Conservation (phyloP, 2,888 invertebrate genomes). For the Diadromus collaris region DNA sequence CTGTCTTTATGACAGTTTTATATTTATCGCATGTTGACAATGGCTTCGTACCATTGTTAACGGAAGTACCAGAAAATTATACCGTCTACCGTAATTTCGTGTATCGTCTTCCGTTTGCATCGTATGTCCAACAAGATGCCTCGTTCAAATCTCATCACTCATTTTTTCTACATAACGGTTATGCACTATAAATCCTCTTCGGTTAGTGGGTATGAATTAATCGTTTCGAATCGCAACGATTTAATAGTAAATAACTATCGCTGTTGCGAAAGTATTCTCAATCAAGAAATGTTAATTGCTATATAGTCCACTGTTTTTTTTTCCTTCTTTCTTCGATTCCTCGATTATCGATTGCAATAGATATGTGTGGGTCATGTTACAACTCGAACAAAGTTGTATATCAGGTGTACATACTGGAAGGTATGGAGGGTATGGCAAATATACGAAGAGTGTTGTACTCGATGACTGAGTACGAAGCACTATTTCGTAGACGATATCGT, state of each 20-base stretch:
- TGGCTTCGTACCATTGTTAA: neutral
- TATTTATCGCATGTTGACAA: neutral
- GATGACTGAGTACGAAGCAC: neutral
- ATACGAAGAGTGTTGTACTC: neutral
- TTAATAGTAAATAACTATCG: neutral
- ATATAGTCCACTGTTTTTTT: conserved; percentile 10
- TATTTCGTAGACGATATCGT: neutral
- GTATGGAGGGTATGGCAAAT: neutral
- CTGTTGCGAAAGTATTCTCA: neutral
- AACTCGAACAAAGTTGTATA: neutral
- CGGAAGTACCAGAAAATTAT: neutral
- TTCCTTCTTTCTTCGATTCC: too few relatives aligned
- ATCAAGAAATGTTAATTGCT: conserved; percentile 3
- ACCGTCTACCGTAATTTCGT: neutral
- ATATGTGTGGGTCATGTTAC: neutral
- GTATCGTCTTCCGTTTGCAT: neutral
- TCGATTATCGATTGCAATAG: neutral
- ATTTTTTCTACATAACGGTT: neutral
- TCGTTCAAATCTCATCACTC: conserved; percentile 3
- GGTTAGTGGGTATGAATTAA: neutral
- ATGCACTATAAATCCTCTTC: neutral
- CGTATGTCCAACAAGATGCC: too few relatives aligned
- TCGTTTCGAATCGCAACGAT: neutral
- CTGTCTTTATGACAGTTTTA: conserved; percentile 45
- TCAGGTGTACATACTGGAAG: neutral